phyloP scores from a whole-genome alignment of 2,113 vertebrate species.

The Microcebus ravelobensis region DNA sequence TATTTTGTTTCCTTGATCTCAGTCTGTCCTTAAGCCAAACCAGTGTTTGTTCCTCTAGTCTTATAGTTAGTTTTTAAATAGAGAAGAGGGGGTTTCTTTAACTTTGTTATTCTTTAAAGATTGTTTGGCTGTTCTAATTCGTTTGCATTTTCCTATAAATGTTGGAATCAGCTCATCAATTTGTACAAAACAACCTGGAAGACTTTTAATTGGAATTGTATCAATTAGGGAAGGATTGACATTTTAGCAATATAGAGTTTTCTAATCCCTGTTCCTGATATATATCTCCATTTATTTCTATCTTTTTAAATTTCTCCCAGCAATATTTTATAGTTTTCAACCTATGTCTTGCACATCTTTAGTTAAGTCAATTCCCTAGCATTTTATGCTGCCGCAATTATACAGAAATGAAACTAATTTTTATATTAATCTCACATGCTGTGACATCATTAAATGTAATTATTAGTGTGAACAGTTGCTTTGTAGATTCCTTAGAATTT shows the following conservation, averaged over 20 bases:
- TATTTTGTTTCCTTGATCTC: neutral
- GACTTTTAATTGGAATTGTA: neutral
- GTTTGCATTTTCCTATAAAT: neutral
- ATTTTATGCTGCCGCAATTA: neutral
- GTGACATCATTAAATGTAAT: neutral
- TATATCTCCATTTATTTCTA: neutral
- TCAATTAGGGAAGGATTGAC: neutral
- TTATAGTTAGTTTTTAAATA: slow-evolving; percentile 18
- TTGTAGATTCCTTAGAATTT: neutral
- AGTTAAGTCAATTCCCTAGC: neutral
- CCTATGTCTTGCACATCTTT: neutral
- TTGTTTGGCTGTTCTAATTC: neutral
- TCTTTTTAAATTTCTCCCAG: neutral
- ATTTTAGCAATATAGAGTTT: neutral
- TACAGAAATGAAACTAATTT: neutral
- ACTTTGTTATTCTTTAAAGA: neutral
- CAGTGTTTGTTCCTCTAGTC: neutral
- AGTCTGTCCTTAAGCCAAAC: neutral
- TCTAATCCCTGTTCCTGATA: neutral
- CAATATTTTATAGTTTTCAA: neutral
- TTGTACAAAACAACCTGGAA: neutral
- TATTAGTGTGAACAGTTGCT: neutral
- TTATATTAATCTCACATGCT: neutral
- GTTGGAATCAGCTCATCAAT: neutral
- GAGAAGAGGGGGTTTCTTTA: neutral